Evolutionary conservation across 2,797 vertebrate genomes (phyloP).

Genomic region (Acanthornis magna): DNA sequence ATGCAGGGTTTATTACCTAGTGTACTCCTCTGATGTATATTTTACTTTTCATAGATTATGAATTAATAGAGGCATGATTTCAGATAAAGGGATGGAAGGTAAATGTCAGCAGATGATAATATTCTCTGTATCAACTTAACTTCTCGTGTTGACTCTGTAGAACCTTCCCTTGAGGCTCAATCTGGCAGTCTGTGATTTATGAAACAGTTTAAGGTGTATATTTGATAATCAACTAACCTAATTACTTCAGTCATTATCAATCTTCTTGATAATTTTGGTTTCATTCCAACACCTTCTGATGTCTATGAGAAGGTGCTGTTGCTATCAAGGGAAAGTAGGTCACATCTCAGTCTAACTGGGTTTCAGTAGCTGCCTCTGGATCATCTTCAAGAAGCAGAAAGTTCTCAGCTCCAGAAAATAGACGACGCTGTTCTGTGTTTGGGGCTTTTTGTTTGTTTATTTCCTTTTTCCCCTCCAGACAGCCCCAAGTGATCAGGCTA

Average conservation of each 20-base stretch:
- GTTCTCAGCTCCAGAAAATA: not conserved
- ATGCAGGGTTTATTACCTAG: not conserved
- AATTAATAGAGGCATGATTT: constrained; percentile 54
- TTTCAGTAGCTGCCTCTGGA: not conserved
- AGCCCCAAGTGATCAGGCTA: not conserved
- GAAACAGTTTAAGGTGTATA: constrained; percentile 10
- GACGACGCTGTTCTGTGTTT: not conserved
- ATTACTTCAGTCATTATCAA: constrained; percentile 50
- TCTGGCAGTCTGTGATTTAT: constrained; percentile 45
- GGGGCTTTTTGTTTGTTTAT: not conserved
- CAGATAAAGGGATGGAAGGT: constrained; percentile 30
- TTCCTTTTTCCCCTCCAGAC: not conserved
- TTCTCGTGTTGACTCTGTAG: constrained; percentile 17
- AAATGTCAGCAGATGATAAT: constrained; percentile 69
- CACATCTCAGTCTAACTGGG: not conserved
- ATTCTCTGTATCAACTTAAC: constrained; percentile 48
- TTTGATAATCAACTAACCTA: constrained; percentile 45
- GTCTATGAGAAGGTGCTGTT: not conserved
- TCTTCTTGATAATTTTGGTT: constrained; percentile 16
- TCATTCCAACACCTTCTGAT: constrained; percentile 2
- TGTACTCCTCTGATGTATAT: constrained; percentile 52
- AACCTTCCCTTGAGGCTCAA: constrained; percentile 26
- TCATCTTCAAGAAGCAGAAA: not conserved
- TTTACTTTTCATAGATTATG: constrained; percentile 56
- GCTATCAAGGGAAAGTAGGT: not conserved